These are phyloP conservation scores for Solenopsis fugax DNA, from an alignment of 1,140 invertebrate species.

Conservation along the genomic window DNA sequence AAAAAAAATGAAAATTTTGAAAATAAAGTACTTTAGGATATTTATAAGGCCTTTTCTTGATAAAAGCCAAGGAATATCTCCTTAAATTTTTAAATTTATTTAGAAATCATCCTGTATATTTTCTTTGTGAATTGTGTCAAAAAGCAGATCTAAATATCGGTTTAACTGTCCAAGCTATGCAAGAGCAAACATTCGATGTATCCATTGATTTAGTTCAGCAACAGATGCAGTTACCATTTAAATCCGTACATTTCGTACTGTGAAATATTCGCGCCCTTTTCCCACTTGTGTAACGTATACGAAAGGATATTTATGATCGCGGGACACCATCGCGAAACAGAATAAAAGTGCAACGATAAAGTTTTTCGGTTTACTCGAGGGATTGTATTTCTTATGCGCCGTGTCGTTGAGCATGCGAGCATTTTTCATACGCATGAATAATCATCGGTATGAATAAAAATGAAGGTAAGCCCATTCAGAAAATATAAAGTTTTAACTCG, in stretches of 20 bases:
- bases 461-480: not conserved
- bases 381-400: slow-evolving; percentile 17
- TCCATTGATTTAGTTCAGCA: slow-evolving; percentile 15
- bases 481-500: slow-evolving; percentile 33
- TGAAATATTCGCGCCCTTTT: slow-evolving; percentile 40
- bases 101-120: not conserved
- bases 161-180: not conserved
- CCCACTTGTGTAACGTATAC: slow-evolving; percentile 36
- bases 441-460: slow-evolving; percentile 54
- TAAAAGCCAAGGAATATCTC: too few relatives aligned
- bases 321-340: slow-evolving; percentile 32
- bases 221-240: slow-evolving; percentile 38
- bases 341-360: slow-evolving; percentile 49
- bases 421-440: slow-evolving; percentile 25
- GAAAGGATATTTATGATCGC: slow-evolving; percentile 48
- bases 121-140: not conserved
- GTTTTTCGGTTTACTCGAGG: slow-evolving; percentile 45
- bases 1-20: too few relatives aligned
- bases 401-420: not conserved
- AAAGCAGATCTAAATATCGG: not conserved
- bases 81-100: too few relatives aligned
- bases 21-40: too few relatives aligned
- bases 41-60: too few relatives aligned
- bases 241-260: slow-evolving; percentile 34
- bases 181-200: slow-evolving; percentile 9